Evolutionary conservation across 2,113 vertebrate genomes (phyloP), one percentile per base, ranked within the genome.

Genomic region (Psephotus haematonotus): DNA sequence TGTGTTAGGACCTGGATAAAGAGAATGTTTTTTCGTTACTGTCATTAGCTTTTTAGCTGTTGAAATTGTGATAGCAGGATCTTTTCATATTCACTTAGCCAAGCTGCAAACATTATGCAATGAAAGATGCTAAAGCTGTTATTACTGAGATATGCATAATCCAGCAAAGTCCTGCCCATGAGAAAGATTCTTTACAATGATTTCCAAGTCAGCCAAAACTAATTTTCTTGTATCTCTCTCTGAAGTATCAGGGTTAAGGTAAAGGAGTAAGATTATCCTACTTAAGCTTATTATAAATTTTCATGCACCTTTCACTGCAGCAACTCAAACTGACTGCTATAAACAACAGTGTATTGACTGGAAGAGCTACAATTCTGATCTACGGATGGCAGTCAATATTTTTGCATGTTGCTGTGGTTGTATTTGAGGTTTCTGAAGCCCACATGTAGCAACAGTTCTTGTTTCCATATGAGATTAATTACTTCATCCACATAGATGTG

Each of bases 101-200:
- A 69, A 77, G 17, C 33, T 69, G 33, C 29, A 89, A 79, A 47
- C 50, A 13, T 82, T 77, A 29, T 6, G 31, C 29, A 7, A 15
- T 18, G 64, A 69, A 85, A 84, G 29, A 22, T 46, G 35, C 22
- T 0, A 2, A 93, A 82, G 31, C 16, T 37, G 39, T 64, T 1
- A 10, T 35, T 70, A 52, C 29, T 4, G 6, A 79, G 5, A 22
- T 64, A 10, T 22, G 35, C 69, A 39, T 59, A 64, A 88, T 83
- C 12, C 18, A 53, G 10, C 16, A 31, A 65, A 1, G 1, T 52
- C 13, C 27, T 76, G 31, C 47, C 55, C 4, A 0, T 2, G 0
- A 41, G 65, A 85, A 77, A 69, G 28, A 47, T 25, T 47, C 18
- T 81, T 72, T 75, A 55, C 18, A 79, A 60, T 3, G 20, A 41